phyloP scores from a whole-genome alignment of 2,888 invertebrate genomes.

The Empis stercorea region DNA sequence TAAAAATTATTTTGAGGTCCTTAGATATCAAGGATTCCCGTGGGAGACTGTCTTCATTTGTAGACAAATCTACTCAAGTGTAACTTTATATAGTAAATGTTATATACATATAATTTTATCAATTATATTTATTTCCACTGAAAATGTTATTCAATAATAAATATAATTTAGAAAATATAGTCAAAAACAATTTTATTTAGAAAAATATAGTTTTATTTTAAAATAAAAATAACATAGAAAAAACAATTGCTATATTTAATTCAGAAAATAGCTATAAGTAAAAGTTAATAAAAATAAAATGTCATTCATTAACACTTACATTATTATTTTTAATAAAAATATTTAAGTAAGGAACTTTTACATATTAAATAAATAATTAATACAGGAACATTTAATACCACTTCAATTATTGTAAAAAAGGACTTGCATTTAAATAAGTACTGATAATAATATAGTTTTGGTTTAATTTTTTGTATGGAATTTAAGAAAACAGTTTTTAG shows the following conservation, averaged over 20 bases:
- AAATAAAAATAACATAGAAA: no score
- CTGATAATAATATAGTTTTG: not conserved
- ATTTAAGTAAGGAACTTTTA: no score
- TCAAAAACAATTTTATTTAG: no score
- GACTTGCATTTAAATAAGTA: no score
- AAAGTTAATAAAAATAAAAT: not conserved
- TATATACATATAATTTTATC: not conserved
- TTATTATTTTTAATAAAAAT: not conserved
- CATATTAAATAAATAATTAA: not conserved
- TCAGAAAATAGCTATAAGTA: no score
- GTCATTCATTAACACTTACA: not conserved
- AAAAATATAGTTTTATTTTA: no score
- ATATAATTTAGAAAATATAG: no score
- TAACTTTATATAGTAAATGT: no score
- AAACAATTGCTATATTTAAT: no score
- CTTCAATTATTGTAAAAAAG: not conserved
- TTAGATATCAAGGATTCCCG: not conserved
- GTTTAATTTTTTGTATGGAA: not conserved
- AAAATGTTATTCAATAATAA: no score
- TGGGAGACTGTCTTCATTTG: no score
- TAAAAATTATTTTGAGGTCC: not conserved
- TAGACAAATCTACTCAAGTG: not conserved
- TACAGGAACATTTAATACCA: not conserved
- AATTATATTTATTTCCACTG: not conserved
- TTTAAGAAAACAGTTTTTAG: not conserved